Conservation (phyloP, 1,140 invertebrate species). For the Babylonia areolata region DNA sequence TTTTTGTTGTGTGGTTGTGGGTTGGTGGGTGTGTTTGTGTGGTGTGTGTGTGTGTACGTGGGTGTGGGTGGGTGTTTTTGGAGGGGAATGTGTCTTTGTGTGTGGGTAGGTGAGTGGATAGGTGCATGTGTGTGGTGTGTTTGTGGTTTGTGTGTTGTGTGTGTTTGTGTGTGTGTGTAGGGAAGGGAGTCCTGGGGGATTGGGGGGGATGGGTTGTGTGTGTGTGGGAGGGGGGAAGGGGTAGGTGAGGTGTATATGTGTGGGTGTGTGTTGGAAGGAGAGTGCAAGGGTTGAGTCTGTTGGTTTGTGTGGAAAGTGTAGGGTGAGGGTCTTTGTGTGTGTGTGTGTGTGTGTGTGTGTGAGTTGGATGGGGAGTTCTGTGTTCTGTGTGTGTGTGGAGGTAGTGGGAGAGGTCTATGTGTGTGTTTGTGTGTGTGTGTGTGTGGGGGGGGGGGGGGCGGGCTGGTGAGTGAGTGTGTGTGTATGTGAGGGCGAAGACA, state of each 20-base stretch:
- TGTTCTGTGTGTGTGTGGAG: too few relatives aligned
- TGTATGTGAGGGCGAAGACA: too few relatives aligned
- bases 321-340: background rate
- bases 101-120: background rate
- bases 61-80: background rate
- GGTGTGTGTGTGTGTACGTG: too few relatives aligned
- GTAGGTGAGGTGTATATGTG: background rate
- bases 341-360: background rate
- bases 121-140: background rate
- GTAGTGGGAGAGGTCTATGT: background rate
- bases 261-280: background rate
- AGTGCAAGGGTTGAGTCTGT: too few relatives aligned
- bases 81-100: background rate
- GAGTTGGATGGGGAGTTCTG: too few relatives aligned
- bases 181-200: too few relatives aligned
- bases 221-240: too few relatives aligned
- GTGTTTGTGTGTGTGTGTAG: background rate
- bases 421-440: background rate
- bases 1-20: background rate
- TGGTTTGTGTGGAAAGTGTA: too few relatives aligned
- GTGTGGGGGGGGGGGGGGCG: too few relatives aligned
- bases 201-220: too few relatives aligned
- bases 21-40: too few relatives aligned
- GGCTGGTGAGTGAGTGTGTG: background rate
- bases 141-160: background rate